Evolutionary conservation across 2,888 invertebrate species (phyloP).

Genomic region (Melolontha melolontha): DNA sequence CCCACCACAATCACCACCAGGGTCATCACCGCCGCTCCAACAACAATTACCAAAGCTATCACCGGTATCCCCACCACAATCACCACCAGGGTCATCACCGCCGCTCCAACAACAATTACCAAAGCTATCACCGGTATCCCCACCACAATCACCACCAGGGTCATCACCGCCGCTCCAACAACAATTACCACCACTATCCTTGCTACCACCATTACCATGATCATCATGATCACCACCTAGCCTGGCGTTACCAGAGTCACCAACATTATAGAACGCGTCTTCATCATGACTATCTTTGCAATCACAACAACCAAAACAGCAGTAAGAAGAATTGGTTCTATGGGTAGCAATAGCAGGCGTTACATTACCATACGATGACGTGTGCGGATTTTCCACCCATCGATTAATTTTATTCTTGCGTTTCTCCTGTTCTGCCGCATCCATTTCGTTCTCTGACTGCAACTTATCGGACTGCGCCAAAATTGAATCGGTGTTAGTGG

Average conservation of each 20-base stretch:
- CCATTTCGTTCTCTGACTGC: neutral
- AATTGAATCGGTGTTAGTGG: neutral
- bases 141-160: neutral
- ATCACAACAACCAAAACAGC: neutral
- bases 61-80: neutral
- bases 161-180: neutral
- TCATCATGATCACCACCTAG: neutral
- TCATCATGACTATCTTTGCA: too few species aligned
- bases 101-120: too few species aligned
- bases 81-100: neutral
- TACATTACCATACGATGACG: neutral
- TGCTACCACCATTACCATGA: neutral
- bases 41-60: slow-evolving; percentile 8
- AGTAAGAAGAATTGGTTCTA: neutral
- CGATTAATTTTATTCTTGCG: too few species aligned
- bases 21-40: neutral
- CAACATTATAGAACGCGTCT: too few species aligned
- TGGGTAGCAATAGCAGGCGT: neutral
- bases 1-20: neutral
- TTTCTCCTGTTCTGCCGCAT: neutral
- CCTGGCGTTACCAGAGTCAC: too few species aligned
- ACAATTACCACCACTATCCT: slow-evolving; percentile 6
- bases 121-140: neutral
- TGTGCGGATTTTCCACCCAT: too few species aligned
- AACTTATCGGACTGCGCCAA: neutral